phyloP scores from a whole-genome alignment of 1,140 invertebrate genomes.

The Thrips palmi region DNA sequence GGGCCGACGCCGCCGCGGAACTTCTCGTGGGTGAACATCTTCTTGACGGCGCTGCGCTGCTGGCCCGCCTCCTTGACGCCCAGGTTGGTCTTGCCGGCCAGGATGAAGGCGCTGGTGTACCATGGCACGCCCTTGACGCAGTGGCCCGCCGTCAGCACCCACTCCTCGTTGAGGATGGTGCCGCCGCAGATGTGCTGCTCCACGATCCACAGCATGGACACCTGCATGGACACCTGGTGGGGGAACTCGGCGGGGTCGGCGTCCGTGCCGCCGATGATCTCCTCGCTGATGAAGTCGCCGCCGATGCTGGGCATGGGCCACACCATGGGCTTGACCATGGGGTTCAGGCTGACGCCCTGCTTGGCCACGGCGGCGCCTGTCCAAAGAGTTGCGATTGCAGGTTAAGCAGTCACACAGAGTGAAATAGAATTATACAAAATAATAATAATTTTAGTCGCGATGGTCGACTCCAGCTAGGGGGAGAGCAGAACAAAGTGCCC shows the following conservation, averaged over 20 bases:
- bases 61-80: slow-evolving; percentile 22
- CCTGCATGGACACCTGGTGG: slow-evolving; percentile 36
- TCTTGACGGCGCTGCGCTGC: slow-evolving; percentile 23
- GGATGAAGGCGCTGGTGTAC: slow-evolving; percentile 19
- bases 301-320: too few species aligned
- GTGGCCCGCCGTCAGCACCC: slow-evolving; percentile 36
- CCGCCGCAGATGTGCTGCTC: slow-evolving; percentile 34
- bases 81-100: slow-evolving; percentile 24
- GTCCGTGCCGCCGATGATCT: too few species aligned
- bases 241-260: slow-evolving; percentile 28
- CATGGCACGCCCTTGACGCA: slow-evolving; percentile 23
- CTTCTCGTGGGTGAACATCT: slow-evolving; percentile 23
- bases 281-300: not conserved
- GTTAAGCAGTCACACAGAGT: too few species aligned
- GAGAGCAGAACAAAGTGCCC: too few species aligned
- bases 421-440: too few species aligned
- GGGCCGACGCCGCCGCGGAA: slow-evolving; percentile 23
- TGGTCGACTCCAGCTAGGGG: too few species aligned
- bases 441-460: too few species aligned
- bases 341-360: too few species aligned
- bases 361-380: too few species aligned
- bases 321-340: too few species aligned
- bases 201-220: slow-evolving; percentile 11
- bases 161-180: slow-evolving; percentile 31
- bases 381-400: too few species aligned